These are phyloP conservation scores for Danio aesculapii DNA, from an alignment of 2,797 vertebrate genomes.

Conservation along the genomic window DNA sequence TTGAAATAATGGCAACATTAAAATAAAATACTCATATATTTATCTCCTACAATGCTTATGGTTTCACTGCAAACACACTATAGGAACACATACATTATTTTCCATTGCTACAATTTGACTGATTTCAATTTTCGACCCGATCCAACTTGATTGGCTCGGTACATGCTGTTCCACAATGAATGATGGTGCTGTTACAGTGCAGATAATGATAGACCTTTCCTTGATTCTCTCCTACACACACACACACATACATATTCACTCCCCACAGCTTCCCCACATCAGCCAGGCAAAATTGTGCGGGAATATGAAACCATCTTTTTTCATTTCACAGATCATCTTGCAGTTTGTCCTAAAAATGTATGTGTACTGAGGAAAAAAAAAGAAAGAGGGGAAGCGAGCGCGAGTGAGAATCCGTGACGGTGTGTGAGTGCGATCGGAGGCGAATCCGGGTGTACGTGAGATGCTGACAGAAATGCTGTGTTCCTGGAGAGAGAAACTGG, in stretches of 20 bases:
- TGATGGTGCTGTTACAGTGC: constrained; percentile 13
- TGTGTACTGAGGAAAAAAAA: constrained; percentile 20
- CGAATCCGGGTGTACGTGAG: constrained; percentile 19
- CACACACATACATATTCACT: neutral
- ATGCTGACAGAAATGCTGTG: constrained; percentile 20
- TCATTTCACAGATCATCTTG: constrained; percentile 49
- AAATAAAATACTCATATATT: neutral
- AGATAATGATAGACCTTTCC: constrained; percentile 40
- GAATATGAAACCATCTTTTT: constrained; percentile 53
- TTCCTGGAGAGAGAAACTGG: constrained; percentile 8
- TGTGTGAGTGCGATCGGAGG: neutral
- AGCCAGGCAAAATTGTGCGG: constrained; percentile 27
- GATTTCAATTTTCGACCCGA: constrained; percentile 26
- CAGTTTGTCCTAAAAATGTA: constrained; percentile 35
- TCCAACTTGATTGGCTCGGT: constrained; percentile 20
- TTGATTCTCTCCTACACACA: constrained; percentile 6
- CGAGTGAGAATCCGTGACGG: constrained; percentile 15
- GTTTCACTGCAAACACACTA: neutral
- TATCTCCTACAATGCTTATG: neutral
- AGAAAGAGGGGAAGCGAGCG: neutral
- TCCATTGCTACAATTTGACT: constrained; percentile 3
- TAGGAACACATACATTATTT: neutral
- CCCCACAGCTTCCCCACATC: constrained; percentile 16
- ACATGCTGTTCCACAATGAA: constrained; percentile 29
- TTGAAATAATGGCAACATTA: too few species aligned